Evolutionary conservation across 1,140 invertebrate genomes (phyloP).

Genomic region (Homarus americanus): DNA sequence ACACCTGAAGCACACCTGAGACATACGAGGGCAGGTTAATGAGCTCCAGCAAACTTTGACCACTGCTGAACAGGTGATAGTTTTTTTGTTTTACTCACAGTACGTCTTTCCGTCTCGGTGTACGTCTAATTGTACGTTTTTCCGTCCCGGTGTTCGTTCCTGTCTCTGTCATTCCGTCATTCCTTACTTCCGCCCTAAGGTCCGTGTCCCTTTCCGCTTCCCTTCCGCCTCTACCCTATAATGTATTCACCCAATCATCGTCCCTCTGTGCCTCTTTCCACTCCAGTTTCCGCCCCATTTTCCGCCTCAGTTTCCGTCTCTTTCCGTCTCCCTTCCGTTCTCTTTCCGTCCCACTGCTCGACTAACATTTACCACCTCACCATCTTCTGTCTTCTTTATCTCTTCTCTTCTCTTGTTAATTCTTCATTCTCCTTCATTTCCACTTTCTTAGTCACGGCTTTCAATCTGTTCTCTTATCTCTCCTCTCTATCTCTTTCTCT

Average conservation of each 20-base stretch:
- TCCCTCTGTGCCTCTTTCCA: background rate
- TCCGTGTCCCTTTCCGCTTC: background rate
- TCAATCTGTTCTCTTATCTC: too few relatives aligned
- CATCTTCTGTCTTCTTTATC: too few relatives aligned
- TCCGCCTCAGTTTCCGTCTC: too few relatives aligned
- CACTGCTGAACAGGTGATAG: background rate
- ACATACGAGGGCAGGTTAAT: background rate
- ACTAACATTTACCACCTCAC: too few relatives aligned
- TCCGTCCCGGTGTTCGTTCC: background rate
- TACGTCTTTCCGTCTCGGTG: background rate
- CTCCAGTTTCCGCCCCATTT: too few relatives aligned
- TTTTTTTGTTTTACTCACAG: background rate
- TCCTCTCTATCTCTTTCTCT: too few relatives aligned
- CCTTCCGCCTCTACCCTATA: background rate
- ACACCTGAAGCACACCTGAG: background rate
- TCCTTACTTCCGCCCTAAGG: background rate
- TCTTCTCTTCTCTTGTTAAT: too few relatives aligned
- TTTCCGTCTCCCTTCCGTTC: too few relatives aligned
- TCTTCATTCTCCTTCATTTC: too few relatives aligned
- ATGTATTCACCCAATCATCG: background rate
- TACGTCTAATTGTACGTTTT: background rate
- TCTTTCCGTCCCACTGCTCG: background rate
- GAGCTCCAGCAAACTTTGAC: background rate
- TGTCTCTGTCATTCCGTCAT: background rate
- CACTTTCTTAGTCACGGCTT: too few relatives aligned